phyloP scores from a whole-genome alignment of 2,797 vertebrate genomes.

The Saxicola maurus region DNA sequence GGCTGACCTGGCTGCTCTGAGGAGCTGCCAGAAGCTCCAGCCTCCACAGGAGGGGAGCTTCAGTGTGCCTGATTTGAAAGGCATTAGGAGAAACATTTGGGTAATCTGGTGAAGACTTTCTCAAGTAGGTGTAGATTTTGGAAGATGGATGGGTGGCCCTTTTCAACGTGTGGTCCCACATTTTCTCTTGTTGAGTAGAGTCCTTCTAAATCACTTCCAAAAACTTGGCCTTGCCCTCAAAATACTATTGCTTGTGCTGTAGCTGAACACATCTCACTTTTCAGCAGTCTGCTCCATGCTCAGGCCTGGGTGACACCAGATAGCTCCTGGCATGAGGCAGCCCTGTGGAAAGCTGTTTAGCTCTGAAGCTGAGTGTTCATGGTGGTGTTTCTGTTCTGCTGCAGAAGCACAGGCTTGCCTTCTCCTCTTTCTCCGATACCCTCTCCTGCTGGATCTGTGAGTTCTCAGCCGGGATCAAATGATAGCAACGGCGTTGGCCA shows the following conservation, averaged over 20 bases:
- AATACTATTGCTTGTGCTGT: background rate
- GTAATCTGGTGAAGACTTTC: background rate
- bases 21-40: background rate
- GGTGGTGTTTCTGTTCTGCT: background rate
- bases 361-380: background rate
- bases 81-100: background rate
- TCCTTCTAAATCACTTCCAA: background rate
- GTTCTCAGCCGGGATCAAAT: constrained; percentile 71
- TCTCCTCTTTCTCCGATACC: constrained; percentile 79
- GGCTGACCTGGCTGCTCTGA: background rate
- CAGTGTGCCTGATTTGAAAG: background rate
- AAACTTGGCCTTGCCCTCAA: background rate
- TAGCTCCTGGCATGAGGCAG: background rate
- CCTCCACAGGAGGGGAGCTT: background rate
- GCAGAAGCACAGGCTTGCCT: constrained; percentile 78
- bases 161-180: background rate
- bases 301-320: background rate
- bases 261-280: background rate
- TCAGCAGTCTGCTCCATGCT: background rate
- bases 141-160: background rate
- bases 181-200: background rate
- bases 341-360: background rate
- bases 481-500: constrained; percentile 49
- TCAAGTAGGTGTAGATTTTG: background rate
- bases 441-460: constrained; percentile 77